Conservation (phyloP, 1,140 invertebrate species). For the Aphelinus atriplicis region DNA sequence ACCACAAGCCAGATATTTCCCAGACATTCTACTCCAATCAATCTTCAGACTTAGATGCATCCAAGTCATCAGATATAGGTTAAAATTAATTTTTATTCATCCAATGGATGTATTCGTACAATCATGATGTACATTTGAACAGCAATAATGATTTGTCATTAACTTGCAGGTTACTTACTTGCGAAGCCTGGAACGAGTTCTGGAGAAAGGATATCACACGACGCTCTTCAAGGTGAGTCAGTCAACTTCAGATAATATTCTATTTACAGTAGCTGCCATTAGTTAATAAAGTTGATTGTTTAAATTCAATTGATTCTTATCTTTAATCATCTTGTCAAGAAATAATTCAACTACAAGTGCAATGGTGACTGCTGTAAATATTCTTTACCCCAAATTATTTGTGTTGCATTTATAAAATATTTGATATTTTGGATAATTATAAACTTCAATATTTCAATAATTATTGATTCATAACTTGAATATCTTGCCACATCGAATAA, state of each 20-base stretch:
- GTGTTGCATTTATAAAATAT: conserved; percentile 31
- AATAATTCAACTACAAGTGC: background rate
- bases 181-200: conserved; percentile 64
- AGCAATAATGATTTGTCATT: conserved; percentile 32
- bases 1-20: conserved; percentile 62
- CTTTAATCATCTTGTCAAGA: background rate
- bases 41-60: conserved; percentile 55
- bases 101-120: background rate
- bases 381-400: background rate
- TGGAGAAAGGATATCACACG: conserved; percentile 61
- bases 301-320: background rate
- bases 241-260: conserved; percentile 7
- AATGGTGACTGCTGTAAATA: conserved; percentile 29
- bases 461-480: no score
- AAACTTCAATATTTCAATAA: no score
- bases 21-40: conserved; percentile 65
- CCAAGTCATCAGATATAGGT: conserved; percentile 62
- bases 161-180: conserved; percentile 60
- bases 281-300: background rate
- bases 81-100: conserved; percentile 17
- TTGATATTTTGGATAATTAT: background rate
- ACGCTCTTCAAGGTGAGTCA: conserved; percentile 65
- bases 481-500: no score
- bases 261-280: conserved; percentile 27
- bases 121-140: background rate